phyloP scores from a whole-genome alignment of 2,888 invertebrate species.

The Belgica antarctica region DNA sequence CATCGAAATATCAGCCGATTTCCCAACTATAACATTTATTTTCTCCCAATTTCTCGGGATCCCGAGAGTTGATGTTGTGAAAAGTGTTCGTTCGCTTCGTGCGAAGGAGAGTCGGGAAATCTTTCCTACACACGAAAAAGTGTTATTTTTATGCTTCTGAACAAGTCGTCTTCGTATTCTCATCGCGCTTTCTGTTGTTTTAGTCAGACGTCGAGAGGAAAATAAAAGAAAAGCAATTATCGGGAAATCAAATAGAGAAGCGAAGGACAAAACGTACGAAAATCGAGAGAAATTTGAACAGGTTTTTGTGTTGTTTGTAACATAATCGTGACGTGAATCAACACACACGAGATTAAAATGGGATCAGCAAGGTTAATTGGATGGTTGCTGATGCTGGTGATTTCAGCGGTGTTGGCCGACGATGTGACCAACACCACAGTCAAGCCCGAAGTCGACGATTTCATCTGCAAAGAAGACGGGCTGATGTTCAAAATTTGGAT shows the following conservation, averaged over 20 bases:
- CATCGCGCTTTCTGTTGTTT: background rate
- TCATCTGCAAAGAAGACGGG: conserved; percentile 76
- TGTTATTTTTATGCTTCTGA: conserved; percentile 23
- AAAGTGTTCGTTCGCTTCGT: too few relatives aligned
- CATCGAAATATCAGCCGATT: background rate
- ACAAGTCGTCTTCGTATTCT: conserved; percentile 17
- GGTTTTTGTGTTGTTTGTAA: background rate
- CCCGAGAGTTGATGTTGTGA: conserved; percentile 3
- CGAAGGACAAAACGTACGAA: background rate
- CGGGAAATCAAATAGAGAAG: background rate
- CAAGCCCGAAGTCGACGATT: conserved; percentile 46
- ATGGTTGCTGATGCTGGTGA: background rate
- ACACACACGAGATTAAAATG: background rate
- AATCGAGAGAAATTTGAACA: background rate
- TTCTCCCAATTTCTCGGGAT: background rate
- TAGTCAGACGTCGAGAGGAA: conserved; percentile 10
- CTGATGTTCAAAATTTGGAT: conserved; percentile 81
- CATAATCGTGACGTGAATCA: background rate
- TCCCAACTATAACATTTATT: conserved; percentile 7
- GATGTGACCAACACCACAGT: background rate
- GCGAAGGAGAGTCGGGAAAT: background rate
- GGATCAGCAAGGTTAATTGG: background rate
- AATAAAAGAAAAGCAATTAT: background rate
- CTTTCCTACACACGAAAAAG: conserved; percentile 6
- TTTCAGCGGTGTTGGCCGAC: background rate